Evolutionary conservation across 2,888 invertebrate genomes (phyloP), one percentile per base, ranked within the genome.

Genomic region (Dorcus parallelipipedus): DNA sequence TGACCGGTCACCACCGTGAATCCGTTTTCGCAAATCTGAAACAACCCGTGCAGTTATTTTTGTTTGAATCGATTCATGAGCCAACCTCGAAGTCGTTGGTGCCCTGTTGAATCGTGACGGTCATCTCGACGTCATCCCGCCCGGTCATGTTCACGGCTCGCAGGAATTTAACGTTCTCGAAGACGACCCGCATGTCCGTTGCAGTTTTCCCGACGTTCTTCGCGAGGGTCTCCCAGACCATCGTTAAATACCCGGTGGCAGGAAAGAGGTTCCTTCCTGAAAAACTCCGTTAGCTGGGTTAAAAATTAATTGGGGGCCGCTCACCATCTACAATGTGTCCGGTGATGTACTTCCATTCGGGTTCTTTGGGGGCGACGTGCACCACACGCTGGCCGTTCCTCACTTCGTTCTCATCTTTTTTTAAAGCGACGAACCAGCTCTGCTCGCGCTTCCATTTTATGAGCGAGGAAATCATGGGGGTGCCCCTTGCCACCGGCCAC

Each of bases 381-480:
- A 89, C 81, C 0, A 80, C 78, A 48, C 87, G 80, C 66, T 90
- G 89, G 0, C 88, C 87, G 38, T 86, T 86, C 56, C 84, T 83
- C 69, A 86, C 84, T 67, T 86, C 86, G 69, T 86, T 86, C 73
- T 86, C 85, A 42, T 85, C 84, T 64, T 83, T 84, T 72, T 86
- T 89, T 49, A 84, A 83, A 0, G 87, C 86, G 1, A 90, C 87
- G 66, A 85, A 81, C 89, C 90, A 91, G 60, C 88, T 86, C 60
- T 87, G 86, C 14, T 84, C 82, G 70, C 97, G 96, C 66, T 96
- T 91, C 95, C 96, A 97, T 63, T 85, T 85, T n/a, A 97, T 84
- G 2, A 90, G 79, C 3, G 93, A 89, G 0, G 92, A 84, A 39
- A 95, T 80, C 87, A 91, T 91, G 0, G 93, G 90, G 0, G 95